Evolutionary conservation across 2,113 vertebrate genomes (phyloP), one percentile per base, ranked within the genome.

Genomic region (Istiophorus platypterus): DNA sequence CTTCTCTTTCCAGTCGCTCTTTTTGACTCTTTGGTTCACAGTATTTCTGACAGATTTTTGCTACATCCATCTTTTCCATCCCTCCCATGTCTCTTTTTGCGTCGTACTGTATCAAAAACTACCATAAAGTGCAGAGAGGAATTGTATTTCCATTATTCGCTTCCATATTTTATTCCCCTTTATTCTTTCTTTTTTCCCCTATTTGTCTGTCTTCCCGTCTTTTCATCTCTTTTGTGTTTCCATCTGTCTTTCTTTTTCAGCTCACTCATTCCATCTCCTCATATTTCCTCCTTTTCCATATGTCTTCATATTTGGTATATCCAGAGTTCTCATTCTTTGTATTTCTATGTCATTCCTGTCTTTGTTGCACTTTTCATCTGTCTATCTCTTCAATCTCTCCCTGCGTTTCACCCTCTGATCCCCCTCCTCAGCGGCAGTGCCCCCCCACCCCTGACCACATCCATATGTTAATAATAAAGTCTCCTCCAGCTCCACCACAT

Each of bases 401-500:
- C 51, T 72, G 45, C 51, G n/a, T 68, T 84, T 80, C 51, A 20
- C 80, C 54, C 69, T 80, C 72, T 54, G 58, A 82, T 62, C 77
- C 72, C 72, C 42, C 52, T 61, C 78, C 61, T 29, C 20, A 10
- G 42, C 85, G 31, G 31, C 22, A n/a, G n/a, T n/a, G n/a, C n/a
- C n/a, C n/a, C n/a, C n/a, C 77, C 41, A 24, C 57, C 24, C 51
- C 26, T 49, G 80, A 89, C 88, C 86, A 84, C 83, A 89, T 84
- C 83, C 90, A 93, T 58, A 78, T 90, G 90, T 91, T 89, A 77
- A 80, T 90, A 85, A 91, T 91, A 93, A 91, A 64, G 76, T 17
- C 83, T 87, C 77, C 68, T 88, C 63, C 72, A 80, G 85, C 86
- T 80, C 70, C 78, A 85, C 88, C 91, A 91, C 87, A 91, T 91